Base-by-base conservation (phyloP, 2,888 invertebrate species). In the Eremobia ochroleuca region DNA sequence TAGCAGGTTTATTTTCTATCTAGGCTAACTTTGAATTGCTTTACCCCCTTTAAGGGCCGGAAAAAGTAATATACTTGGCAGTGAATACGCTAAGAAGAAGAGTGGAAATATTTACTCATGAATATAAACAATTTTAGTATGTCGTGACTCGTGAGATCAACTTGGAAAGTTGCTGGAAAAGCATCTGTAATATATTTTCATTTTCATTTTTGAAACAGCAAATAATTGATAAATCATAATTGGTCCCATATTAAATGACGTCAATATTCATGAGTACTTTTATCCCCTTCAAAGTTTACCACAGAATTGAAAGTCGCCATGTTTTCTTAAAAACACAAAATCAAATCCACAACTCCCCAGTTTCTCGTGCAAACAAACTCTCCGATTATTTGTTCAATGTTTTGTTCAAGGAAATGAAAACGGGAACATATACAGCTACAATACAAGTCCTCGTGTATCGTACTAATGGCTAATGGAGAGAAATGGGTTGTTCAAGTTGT, bases 401-500 rank as follows among this genome's bases (percentile, higher is more conserved):
- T 70, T 73, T 70, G 28, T 81, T 75, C n/a, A 37, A 62, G 73
- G 55, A 68, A 68, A 62, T 34, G 25, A 71, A 76, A 76, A 55
- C 21, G 25, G 21, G 25, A 66, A 40, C 4, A 11, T 52, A 21
- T 55, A 28, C 61, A n/a, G n/a, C 13, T 11, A n/a, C 55, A 43
- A 65, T 61, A 81, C 76, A 61, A 66, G 46, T 68, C 21, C 70
- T 77, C 28, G 9, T 73, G 31, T 62, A 31, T 58, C 46, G 59
- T 61, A 18, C 64, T 83, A 86, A 86, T 83, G 83, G 72, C 64
- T 83, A 86, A 86, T 83, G 83, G 72, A 78, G 86, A 83, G 66
- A 37, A 82, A 86, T 86, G 69, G 66, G 52, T 4, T 43, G 68
- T 58, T 77, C 28, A 25, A 61, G 64, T 46, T 28, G 77, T 71